Conservation (phyloP, 2,888 invertebrate genomes). For the Tetramorium bicarinatum region DNA sequence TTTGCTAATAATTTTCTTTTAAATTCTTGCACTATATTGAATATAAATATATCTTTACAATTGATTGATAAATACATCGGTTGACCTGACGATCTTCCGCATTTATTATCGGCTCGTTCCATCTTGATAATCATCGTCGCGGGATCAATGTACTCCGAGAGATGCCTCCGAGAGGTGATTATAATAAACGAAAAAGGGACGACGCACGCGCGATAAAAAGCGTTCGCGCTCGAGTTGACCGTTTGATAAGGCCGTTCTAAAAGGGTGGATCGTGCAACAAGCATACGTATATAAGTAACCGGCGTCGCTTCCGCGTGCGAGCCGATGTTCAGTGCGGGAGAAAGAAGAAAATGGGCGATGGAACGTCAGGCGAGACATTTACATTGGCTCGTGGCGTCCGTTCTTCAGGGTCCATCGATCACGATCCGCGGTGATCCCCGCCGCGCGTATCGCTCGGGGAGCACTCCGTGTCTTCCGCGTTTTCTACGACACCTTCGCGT, state of each 20-base stretch:
- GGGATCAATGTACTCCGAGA: constrained; percentile 37
- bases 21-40: neutral
- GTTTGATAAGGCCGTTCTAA: constrained; percentile 45
- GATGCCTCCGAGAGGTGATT: constrained; percentile 39
- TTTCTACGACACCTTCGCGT: constrained; percentile 47
- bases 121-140: constrained; percentile 16
- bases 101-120: constrained; percentile 22
- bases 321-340: constrained; percentile 37
- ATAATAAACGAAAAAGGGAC: constrained; percentile 25
- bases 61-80: constrained; percentile 14
- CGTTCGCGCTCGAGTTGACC: constrained; percentile 49
- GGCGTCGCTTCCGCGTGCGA: constrained; percentile 49
- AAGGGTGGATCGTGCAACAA: constrained; percentile 39
- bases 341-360: constrained; percentile 54
- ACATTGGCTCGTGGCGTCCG: constrained; percentile 53
- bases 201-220: constrained; percentile 36
- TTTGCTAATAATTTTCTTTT: neutral
- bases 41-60: neutral
- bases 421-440: constrained; percentile 53
- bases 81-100: constrained; percentile 11
- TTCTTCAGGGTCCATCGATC: constrained; percentile 64
- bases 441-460: constrained; percentile 38
- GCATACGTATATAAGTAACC: constrained; percentile 27
- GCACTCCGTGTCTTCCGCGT: constrained; percentile 53
- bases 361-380: constrained; percentile 58